Base-by-base conservation (phyloP, 2,797 vertebrate genomes). In the Zalophus californianus region DNA sequence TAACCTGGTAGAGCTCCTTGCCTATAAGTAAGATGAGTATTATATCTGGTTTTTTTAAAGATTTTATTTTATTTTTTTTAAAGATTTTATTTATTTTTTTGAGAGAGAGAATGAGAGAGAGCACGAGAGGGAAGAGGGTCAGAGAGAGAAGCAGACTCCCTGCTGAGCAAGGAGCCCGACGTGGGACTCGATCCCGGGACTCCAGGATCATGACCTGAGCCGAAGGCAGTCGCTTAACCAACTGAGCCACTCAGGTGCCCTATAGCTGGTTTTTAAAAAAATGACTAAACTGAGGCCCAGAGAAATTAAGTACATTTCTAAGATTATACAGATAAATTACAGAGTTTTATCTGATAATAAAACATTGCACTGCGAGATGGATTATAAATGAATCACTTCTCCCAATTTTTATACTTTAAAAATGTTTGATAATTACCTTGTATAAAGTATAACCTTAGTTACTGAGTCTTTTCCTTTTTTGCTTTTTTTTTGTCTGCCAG, bases 361-460 rank as follows among this genome's bases (percentile, higher is more conserved):
- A 80, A 70, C 21, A 38, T 60, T 77, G 15, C 0, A 9, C n/a
- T 94, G 94, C 44, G 41, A 75, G 38, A 70, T 84, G 25, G 35
- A 75, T 93, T 90, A 73, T 72, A 58, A 80, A 66, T 58, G 5
- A 62, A 72, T 73, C 58, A 72, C 13, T 23, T 70, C 29, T 92
- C 64, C 14, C 14, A 54, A 50, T 29, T 78, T 86, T 83, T 83
- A 41, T 86, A 35, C 48, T 64, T 92, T 38, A 54, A 80, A 73
- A 78, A 58, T 91, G 66, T 77, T 89, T 58, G 41, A 78, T 77
- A 80, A 91, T 88, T 75, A 35, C 4, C 44, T 38, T 60, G 0
- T 78, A 78, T 86, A 58, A 83, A 91, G 86, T 62, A 72, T 52
- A 95, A 91, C 54, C 38, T 75, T 64, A 72, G 3, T 80, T 88